phyloP scores from a whole-genome alignment of 2,888 invertebrate genomes.

The Gymnocheta viridis region DNA sequence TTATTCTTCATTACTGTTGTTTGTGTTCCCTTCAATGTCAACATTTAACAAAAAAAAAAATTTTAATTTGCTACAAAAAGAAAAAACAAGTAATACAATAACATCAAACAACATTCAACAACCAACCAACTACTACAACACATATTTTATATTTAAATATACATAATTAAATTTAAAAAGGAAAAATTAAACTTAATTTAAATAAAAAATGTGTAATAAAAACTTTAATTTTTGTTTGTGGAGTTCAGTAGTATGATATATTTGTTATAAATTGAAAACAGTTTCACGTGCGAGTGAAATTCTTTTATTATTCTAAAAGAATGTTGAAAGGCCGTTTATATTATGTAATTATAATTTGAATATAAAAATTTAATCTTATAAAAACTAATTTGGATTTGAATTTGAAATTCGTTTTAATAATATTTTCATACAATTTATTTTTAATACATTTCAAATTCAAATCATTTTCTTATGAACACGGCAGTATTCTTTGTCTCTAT shows the following conservation, averaged over 20 bases:
- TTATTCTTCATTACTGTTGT: slow-evolving; percentile 40
- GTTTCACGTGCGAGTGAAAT: too few relatives aligned
- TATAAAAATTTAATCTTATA: too few relatives aligned
- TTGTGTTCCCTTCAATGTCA: slow-evolving; percentile 48
- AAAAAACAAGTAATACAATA: slow-evolving; percentile 35
- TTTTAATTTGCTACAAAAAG: slow-evolving; percentile 54
- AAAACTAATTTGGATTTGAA: too few relatives aligned
- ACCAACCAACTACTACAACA: slow-evolving; percentile 69
- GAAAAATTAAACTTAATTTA: slow-evolving; percentile 60
- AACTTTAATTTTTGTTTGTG: slow-evolving; percentile 40
- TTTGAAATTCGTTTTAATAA: too few relatives aligned
- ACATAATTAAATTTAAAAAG: slow-evolving; percentile 58
- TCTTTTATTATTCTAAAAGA: too few relatives aligned
- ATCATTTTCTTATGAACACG: too few relatives aligned
- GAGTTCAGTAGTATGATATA: not conserved
- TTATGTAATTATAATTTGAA: too few relatives aligned
- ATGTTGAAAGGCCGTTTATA: too few relatives aligned
- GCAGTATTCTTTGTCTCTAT: too few relatives aligned
- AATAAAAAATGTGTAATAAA: slow-evolving; percentile 68
- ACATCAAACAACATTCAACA: slow-evolving; percentile 65
- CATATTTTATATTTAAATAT: slow-evolving; percentile 70
- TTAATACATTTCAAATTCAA: too few relatives aligned
- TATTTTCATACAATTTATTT: too few relatives aligned
- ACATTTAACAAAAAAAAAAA: slow-evolving; percentile 39
- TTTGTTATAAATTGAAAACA: too few relatives aligned